Conservation (phyloP, 2,888 invertebrate species). For the Drosophila paranaensis region DNA sequence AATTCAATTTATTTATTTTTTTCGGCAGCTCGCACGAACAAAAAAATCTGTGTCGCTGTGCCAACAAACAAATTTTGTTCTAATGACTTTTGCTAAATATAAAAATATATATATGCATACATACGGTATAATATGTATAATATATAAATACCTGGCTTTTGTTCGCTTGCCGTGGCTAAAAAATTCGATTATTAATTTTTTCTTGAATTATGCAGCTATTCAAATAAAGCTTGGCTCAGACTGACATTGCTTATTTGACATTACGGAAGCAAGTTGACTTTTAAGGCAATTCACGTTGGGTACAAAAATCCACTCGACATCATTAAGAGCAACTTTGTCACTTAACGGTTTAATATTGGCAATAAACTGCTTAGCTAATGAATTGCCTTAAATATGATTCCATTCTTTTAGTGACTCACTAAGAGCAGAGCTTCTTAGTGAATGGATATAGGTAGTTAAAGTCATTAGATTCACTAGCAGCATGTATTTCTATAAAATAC, state of each 20-base stretch:
- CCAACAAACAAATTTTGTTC: constrained; percentile 68
- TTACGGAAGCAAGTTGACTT: constrained; percentile 73
- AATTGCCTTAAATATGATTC: neutral
- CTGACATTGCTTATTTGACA: constrained; percentile 44
- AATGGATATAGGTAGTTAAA: neutral
- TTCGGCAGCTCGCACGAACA: constrained; percentile 29
- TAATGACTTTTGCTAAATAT: constrained; percentile 62
- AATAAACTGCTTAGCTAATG: constrained; percentile 18
- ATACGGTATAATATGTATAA: neutral
- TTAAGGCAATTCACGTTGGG: constrained; percentile 52
- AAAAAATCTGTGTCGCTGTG: constrained; percentile 63
- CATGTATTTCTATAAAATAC: too few relatives aligned
- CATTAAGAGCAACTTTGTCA: constrained; percentile 21
- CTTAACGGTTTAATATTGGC: constrained; percentile 31
- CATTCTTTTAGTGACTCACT: constrained; percentile 8
- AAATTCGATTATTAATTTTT: constrained; percentile 43
- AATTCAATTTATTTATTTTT: constrained; percentile 67
- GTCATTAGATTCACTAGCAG: too few relatives aligned
- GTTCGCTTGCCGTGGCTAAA: constrained; percentile 20
- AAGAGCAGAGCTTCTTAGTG: neutral
- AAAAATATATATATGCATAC: neutral
- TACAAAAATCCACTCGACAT: constrained; percentile 25
- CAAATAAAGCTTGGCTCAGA: constrained; percentile 52
- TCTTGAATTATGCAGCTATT: constrained; percentile 69
- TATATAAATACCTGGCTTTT: constrained; percentile 12